Evolutionary conservation across 2,113 vertebrate species (phyloP), one percentile per base, ranked within the genome.

Genomic region (Pycnonotus jocosus): DNA sequence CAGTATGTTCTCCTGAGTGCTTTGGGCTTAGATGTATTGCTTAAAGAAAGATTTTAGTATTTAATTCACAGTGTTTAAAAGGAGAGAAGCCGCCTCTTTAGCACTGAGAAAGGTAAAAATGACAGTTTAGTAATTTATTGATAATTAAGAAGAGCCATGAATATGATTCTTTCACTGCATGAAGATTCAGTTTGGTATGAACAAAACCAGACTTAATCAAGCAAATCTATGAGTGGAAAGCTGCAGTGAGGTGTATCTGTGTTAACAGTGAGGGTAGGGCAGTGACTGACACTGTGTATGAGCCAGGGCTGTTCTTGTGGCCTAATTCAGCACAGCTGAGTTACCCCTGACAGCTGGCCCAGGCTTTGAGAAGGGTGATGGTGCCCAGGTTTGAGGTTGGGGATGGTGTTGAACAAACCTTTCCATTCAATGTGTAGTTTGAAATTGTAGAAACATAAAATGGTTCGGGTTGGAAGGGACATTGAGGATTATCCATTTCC

Each of bases 231-330:
- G 14, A 2, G 8, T 54, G 45, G 31, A 31, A 72, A 22, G 57
- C 20, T 74, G 28, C 40, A 51, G 35, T 45, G 65, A 48, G 5
- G 3, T 1, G 1, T 25, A 2, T 28, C 17, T 2, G 0, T 23
- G 6, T 19, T 22, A 31, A 4, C 10, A 35, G 25, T 15, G 85
- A 70, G 33, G 35, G 31, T 1, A 5, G n/a, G 31, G 44, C 45
- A 54, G 69, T 15, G 33, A 37, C 7, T 66, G 73, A 6, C 24
- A 2, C 38, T 30, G 51, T 2, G 0, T 3, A 0, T 44, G 48
- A 79, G 13, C 38, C 44, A 62, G 25, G 27, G 19, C 17, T 48
- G 2, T 54, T 31, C 27, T 14, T 40, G 56, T 28, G 25, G 8
- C 51, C 58, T 38, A 38, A 38, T 38, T 47, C 5, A 10, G 38